A percentile compares a stretch with the other conserved stretches of the same genome.
Evolutionary conservation across 2,888 invertebrate genomes (phyloP).

Genomic region (Noctua pronuba): DNA sequence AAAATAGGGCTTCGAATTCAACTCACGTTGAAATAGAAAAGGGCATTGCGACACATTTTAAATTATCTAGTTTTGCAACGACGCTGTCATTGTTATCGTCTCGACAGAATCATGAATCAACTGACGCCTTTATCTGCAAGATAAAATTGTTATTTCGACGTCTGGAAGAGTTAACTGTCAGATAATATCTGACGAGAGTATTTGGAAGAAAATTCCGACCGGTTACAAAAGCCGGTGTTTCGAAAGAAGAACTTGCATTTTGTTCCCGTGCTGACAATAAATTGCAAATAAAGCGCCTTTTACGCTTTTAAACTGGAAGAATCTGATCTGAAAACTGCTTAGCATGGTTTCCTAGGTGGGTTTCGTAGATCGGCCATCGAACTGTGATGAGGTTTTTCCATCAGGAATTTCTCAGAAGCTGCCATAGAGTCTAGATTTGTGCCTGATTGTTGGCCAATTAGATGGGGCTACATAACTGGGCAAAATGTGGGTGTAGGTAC

Average conservation of each 20-base stretch:
- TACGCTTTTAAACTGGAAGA: background rate
- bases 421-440: background rate
- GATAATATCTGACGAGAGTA: conserved; percentile 34
- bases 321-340: background rate
- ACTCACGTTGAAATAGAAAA: conserved; percentile 58
- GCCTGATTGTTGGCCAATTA: background rate
- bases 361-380: background rate
- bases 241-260: background rate
- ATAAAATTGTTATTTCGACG: conserved; percentile 46
- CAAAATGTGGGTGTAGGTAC: background rate
- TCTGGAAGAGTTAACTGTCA: conserved; percentile 52
- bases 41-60: conserved; percentile 50
- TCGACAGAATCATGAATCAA: conserved; percentile 30
- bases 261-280: background rate
- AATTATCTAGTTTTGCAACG: conserved; percentile 53
- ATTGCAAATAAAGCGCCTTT: background rate
- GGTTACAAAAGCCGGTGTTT: conserved; percentile 36
- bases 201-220: conserved; percentile 21
- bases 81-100: conserved; percentile 49
- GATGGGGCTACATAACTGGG: background rate
- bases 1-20: conserved; percentile 48
- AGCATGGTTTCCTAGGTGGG: background rate
- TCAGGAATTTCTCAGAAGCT: background rate
- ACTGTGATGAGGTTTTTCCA: background rate
- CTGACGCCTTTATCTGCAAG: conserved; percentile 49